Evolutionary conservation across 2,113 vertebrate genomes (phyloP), one percentile per base, ranked within the genome.

Genomic region (Corydoras sp.): DNA sequence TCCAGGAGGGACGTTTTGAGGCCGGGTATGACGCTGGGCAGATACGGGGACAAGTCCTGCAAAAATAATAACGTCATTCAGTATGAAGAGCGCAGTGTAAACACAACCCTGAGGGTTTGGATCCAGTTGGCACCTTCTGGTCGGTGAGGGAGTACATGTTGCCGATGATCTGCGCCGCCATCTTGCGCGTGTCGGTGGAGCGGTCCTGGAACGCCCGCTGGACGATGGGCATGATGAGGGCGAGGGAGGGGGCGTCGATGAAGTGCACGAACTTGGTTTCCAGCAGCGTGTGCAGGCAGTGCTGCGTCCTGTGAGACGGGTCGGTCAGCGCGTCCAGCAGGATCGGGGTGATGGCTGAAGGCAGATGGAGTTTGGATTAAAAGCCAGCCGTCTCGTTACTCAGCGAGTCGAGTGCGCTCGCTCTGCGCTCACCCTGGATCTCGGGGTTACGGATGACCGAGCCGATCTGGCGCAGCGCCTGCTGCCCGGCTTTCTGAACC

Each of bases 121-220:
- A 43, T 43, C 35, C 35, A 43, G 7, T 4, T 43, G 35, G 3
- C 62, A 98, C 97, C 96, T 98, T 99, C 86, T 99, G 97, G 80
- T 98, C 96, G 0, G 97, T 99, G 67, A 99, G 88, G 3, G 97
- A 99, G 85, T 99, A 99, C 97, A 98, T 99, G 88, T 98, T 99
- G 78, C 97, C 97, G 49, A 99, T 99, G 75, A 99, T 99, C 88
- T 99, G 97, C 11, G 97, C 96, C 0, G 97, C 95, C 97, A 99
- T 99, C 83, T 98, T 99, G 77, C 97, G 92, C 0, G 97, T 99
- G 83, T 99, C 97, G 0, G 97, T 99, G 81, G 97, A 99, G 50
- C 97, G 93, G 77, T 99, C 97, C 80, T 97, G 95, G 81, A 98
- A 99, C 78, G 97, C 97, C 76, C 97, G 89, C 87, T 99, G 96